These are phyloP conservation scores for Halisarca cf. caerulea DNA, from an alignment of 37 sponge, comb jelly and placozoan genomes.

Conservation along the genomic window DNA sequence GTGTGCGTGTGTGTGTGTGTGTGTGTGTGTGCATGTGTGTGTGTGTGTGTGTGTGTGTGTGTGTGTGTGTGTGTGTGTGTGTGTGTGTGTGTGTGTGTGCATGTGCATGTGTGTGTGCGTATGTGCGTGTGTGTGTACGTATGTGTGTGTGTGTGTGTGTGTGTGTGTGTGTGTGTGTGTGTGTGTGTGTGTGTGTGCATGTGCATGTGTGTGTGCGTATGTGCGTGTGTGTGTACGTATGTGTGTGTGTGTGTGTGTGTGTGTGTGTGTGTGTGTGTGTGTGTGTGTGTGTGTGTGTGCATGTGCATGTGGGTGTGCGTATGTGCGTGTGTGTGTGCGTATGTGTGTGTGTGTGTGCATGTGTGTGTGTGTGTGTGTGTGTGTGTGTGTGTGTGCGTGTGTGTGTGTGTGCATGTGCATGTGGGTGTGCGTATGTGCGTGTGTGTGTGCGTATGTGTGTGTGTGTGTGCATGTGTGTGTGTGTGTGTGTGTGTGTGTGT, in stretches of 20 bases:
- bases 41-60: neutral
- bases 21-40: neutral
- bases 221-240: neutral
- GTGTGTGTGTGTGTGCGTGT: neutral
- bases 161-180: too few species aligned
- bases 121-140: neutral
- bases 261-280: neutral
- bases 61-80: neutral
- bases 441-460: neutral
- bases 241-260: too few species aligned
- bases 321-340: neutral
- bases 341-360: neutral
- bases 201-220: neutral
- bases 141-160: neutral
- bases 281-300: neutral
- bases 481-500: neutral
- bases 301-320: neutral
- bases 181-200: neutral
- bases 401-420: neutral
- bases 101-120: neutral
- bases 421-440: neutral
- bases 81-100: too few species aligned
- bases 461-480: too few species aligned
- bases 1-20: too few species aligned
- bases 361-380: neutral